Conservation (phyloP, 2,113 vertebrate species). For the Rhynchomys soricoides region DNA sequence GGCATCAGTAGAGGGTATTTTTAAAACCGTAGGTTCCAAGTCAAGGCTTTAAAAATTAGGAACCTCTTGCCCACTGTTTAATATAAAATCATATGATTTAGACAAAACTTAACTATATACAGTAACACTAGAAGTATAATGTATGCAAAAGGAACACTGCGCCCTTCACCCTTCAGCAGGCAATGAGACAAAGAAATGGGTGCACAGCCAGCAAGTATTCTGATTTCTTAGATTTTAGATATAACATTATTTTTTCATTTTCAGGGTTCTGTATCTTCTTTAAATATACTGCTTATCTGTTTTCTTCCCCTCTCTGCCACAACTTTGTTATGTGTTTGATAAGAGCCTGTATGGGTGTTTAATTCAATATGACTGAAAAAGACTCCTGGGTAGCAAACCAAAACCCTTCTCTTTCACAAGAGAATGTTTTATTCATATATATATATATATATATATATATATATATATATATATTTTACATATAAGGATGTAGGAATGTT, state of each 20-base stretch:
- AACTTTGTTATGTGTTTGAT: not conserved
- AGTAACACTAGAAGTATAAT: conserved; percentile 27
- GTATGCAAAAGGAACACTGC: not conserved
- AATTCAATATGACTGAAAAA: not conserved
- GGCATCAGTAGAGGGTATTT: not conserved
- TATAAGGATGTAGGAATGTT: not conserved
- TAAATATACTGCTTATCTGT: not conserved
- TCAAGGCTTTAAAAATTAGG: not conserved
- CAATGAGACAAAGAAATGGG: not conserved
- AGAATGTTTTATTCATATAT: too few species aligned
- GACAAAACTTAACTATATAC: not conserved
- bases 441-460: too few species aligned
- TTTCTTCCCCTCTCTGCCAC: not conserved
- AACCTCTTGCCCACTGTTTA: not conserved
- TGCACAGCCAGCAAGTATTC: not conserved
- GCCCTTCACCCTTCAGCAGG: not conserved
- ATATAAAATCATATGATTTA: not conserved
- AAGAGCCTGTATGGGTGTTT: not conserved
- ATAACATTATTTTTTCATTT: not conserved
- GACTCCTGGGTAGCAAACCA: not conserved
- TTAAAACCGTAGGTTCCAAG: not conserved
- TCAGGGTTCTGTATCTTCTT: not conserved
- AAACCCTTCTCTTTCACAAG: conserved; percentile 18
- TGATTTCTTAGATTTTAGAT: conserved; percentile 27
- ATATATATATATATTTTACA: too few species aligned